These are phyloP conservation scores for Enchytraeus crypticus DNA, from an alignment of 2,888 invertebrate genomes.

Conservation along the genomic window DNA sequence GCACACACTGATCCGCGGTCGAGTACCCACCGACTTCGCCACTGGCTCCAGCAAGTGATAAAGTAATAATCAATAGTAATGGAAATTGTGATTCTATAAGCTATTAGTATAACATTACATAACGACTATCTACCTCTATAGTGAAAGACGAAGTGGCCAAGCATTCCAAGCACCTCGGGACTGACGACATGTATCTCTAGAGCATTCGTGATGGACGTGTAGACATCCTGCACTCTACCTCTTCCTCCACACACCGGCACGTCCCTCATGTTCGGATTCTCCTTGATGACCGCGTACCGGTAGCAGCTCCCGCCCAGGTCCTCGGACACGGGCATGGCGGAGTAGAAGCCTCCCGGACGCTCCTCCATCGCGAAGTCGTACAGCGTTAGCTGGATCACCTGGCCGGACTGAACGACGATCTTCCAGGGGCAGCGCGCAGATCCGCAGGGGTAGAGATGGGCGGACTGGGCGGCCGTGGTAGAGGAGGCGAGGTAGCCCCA, in stretches of 20 bases:
- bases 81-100: no score
- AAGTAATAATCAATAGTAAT: no score
- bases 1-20: no score
- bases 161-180: constrained; percentile 17
- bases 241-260: constrained; percentile 18
- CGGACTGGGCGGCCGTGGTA: constrained; percentile 2
- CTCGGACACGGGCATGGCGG: background rate
- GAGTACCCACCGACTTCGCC: no score
- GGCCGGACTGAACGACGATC: constrained; percentile 21
- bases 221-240: constrained; percentile 12
- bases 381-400: constrained; percentile 22
- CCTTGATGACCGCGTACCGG: constrained; percentile 24
- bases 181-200: constrained; percentile 25
- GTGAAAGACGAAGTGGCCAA: constrained; percentile 24
- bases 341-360: background rate
- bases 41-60: no score
- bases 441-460: constrained; percentile 13
- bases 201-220: constrained; percentile 15
- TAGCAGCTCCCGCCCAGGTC: constrained; percentile 6
- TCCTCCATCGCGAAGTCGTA: constrained; percentile 19
- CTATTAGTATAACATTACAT: no score
- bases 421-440: constrained; percentile 22
- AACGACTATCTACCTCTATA: constrained; percentile 27
- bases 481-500: constrained; percentile 13
- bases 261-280: constrained; percentile 10